A percentile compares a stretch with the other conserved stretches of the same genome.
phyloP scores from a whole-genome alignment of 2,888 invertebrate genomes.

The Brenthis ino region DNA sequence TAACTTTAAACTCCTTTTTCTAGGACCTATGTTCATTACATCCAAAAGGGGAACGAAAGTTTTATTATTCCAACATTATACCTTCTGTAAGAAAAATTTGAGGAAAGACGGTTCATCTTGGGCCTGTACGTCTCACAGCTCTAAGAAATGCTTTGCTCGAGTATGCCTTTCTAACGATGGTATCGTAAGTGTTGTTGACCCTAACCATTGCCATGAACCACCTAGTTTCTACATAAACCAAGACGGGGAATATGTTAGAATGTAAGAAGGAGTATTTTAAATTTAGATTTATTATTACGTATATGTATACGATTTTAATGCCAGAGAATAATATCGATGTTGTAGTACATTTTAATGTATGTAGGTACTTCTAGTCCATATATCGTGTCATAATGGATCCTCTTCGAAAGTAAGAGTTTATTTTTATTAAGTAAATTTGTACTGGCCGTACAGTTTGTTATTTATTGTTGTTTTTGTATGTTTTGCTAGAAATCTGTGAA shows the following conservation, averaged over 20 bases:
- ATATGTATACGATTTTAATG: neutral
- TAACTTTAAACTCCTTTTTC: neutral
- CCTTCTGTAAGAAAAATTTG: neutral
- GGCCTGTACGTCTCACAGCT: slow-evolving; percentile 2
- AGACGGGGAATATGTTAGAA: slow-evolving; percentile 23
- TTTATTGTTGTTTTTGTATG: too few species aligned
- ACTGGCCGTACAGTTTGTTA: too few species aligned
- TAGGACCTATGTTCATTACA: slow-evolving; percentile 7
- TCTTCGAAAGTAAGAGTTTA: too few species aligned
- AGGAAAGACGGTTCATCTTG: slow-evolving; percentile 1
- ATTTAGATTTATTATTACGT: neutral
- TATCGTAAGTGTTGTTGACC: neutral
- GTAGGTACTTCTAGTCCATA: too few species aligned
- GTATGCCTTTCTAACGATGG: neutral
- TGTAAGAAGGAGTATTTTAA: slow-evolving; percentile 2
- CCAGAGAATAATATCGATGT: too few species aligned
- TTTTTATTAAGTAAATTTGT: too few species aligned
- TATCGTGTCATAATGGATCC: too few species aligned
- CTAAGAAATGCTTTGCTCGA: slow-evolving; percentile 1
- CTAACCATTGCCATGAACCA: neutral
- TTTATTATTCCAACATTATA: slow-evolving; percentile 2
- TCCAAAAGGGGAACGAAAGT: slow-evolving; percentile 4
- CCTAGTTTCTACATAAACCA: neutral
- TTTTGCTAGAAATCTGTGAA: too few species aligned
- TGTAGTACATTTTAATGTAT: too few species aligned